phyloP scores from a whole-genome alignment of 2,888 invertebrate species.

The Drosophila nigricruria region DNA sequence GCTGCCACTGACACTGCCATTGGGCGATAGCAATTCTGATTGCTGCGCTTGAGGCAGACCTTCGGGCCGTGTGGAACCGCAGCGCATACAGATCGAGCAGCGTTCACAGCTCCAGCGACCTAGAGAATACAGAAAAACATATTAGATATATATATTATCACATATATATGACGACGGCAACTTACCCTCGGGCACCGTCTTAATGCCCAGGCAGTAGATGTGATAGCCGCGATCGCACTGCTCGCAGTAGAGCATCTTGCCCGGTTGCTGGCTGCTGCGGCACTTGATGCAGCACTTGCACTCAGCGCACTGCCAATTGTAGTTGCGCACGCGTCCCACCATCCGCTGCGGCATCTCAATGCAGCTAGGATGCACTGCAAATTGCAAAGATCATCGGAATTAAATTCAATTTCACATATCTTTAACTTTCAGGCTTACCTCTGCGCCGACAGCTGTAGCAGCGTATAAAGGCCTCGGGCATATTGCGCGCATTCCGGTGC shows the following conservation, averaged over 20 bases:
- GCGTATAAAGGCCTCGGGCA: conserved; percentile 88
- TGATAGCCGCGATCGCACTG: conserved; percentile 97
- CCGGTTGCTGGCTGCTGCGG: conserved; percentile 92
- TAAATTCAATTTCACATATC: no score
- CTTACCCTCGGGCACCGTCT: conserved; percentile 91
- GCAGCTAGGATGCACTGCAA: conserved; percentile 93
- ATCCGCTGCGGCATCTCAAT: conserved; percentile 93
- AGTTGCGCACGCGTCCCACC: conserved; percentile 92
- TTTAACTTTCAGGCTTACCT: conserved; percentile 79
- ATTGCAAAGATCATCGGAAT: no score
- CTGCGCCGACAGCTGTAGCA: conserved; percentile 87
- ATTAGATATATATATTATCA: conserved; percentile 8
- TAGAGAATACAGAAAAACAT: conserved; percentile 58
- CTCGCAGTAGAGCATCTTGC: conserved; percentile 97
- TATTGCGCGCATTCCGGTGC: conserved; percentile 87
- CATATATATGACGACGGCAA: conserved; percentile 7
- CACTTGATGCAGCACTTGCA: conserved; percentile 96
- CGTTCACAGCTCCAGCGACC: conserved; percentile 95
- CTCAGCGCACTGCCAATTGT: conserved; percentile 97
- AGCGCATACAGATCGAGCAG: conserved; percentile 90
- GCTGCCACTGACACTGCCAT: conserved; percentile 52
- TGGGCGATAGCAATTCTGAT: conserved; percentile 38
- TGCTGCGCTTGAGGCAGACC: conserved; percentile 74
- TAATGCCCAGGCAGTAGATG: conserved; percentile 94
- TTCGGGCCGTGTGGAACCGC: conserved; percentile 87